A percentile compares a stretch with the other conserved stretches of the same genome.
These are phyloP conservation scores for Epinotia ramella DNA, from an alignment of 2,888 invertebrate genomes.

Conservation along the genomic window DNA sequence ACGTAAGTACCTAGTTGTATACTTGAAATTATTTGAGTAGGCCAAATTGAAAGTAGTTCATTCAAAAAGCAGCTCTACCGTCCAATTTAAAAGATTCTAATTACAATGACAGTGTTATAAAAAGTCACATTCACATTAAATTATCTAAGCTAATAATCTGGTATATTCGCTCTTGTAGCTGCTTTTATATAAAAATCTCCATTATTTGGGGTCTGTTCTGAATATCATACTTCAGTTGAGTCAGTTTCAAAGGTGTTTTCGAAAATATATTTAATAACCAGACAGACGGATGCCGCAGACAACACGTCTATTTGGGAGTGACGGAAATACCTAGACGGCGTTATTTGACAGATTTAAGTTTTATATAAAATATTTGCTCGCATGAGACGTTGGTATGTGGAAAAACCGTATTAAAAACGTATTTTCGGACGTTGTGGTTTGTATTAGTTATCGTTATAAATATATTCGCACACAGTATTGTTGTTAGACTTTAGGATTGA, in stretches of 20 bases:
- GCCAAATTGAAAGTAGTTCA: too few relatives aligned
- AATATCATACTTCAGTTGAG: neutral
- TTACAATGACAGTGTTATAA: too few relatives aligned
- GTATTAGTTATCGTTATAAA: conserved; percentile 3
- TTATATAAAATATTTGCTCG: conserved; percentile 64
- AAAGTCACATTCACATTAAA: too few relatives aligned
- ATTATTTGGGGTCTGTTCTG: too few relatives aligned
- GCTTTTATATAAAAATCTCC: too few relatives aligned
- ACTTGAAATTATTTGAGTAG: neutral
- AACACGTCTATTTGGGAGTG: conserved; percentile 65
- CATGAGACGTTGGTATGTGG: conserved; percentile 51
- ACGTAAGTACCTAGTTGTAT: neutral
- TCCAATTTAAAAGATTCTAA: too few relatives aligned
- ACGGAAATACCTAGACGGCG: conserved; percentile 71
- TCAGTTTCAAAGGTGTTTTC: conserved; percentile 8
- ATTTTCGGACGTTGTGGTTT: conserved; percentile 21
- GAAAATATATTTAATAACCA: conserved; percentile 2
- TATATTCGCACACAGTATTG: neutral
- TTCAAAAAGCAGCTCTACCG: too few relatives aligned
- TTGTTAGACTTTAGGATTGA: neutral
- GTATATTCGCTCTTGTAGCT: too few relatives aligned
- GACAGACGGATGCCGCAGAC: conserved; percentile 32
- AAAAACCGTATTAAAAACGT: conserved; percentile 44
- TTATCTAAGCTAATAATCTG: too few relatives aligned
- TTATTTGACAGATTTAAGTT: conserved; percentile 75